These are phyloP conservation scores for Nerophis lumbriciformis DNA, from an alignment of 2,113 vertebrate species.

Conservation along the genomic window DNA sequence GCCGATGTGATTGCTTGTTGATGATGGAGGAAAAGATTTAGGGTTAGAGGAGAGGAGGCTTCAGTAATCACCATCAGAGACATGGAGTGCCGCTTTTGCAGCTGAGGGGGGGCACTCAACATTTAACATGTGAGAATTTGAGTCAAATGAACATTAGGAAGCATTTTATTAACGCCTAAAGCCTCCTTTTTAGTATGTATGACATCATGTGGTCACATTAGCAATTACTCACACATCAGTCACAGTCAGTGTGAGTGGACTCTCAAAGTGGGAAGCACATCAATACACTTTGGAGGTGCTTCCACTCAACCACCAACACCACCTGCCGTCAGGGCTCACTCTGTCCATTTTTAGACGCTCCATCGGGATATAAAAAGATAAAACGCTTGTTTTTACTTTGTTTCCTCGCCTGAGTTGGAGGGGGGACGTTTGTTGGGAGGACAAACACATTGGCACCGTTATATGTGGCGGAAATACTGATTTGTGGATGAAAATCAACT, in stretches of 20 bases:
- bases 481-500: too few relatives aligned
- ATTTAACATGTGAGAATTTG: too few relatives aligned
- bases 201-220: background rate
- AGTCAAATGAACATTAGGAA: too few relatives aligned
- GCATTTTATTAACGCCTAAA: too few relatives aligned
- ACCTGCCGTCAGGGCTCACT: background rate
- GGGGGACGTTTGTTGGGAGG: conserved; percentile 7
- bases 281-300: conserved; percentile 32
- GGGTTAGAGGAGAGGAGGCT: background rate
- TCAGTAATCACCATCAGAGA: background rate
- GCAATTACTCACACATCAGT: background rate
- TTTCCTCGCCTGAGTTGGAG: conserved; percentile 9
- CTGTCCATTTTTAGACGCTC: conserved; percentile 25
- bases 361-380: conserved; percentile 14
- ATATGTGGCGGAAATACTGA: too few relatives aligned
- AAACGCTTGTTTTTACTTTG: conserved; percentile 21
- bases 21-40: background rate
- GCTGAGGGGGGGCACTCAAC: too few relatives aligned
- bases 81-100: too few relatives aligned
- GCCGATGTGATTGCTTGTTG: background rate
- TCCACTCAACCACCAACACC: conserved; percentile 16
- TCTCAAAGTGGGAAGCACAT: conserved; percentile 18
- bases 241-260: conserved; percentile 8
- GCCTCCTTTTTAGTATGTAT: background rate
- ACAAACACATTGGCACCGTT: background rate